phyloP scores from a whole-genome alignment of 2,797 vertebrate genomes.

The Heteromormyrus szaboi region DNA sequence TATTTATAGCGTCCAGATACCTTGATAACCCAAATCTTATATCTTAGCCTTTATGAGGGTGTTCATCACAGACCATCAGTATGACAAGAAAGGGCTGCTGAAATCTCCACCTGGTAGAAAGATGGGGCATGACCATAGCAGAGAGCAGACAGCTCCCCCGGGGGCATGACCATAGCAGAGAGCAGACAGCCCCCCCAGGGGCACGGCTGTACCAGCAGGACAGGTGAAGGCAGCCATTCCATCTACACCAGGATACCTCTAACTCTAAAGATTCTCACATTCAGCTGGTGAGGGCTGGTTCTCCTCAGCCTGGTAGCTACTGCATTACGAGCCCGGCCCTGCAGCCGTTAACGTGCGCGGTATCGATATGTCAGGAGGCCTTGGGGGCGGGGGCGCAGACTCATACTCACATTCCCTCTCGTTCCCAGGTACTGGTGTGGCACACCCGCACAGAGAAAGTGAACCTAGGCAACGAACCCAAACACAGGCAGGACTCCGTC shows the following conservation, averaged over 20 bases:
- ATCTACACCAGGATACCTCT: neutral
- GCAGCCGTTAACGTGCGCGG: neutral
- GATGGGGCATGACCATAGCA: neutral
- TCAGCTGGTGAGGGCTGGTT: neutral
- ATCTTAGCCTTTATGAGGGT: neutral
- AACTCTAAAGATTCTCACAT: neutral
- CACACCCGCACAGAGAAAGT: constrained; percentile 97
- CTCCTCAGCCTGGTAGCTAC: neutral
- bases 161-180: neutral
- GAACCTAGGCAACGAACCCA: constrained; percentile 86
- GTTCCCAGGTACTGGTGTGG: constrained; percentile 88
- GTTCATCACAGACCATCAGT: neutral
- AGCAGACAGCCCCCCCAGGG: neutral
- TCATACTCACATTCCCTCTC: constrained; percentile 13
- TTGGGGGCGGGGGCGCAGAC: neutral
- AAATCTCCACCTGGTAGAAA: neutral
- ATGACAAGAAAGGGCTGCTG: neutral
- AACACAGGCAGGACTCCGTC: constrained; percentile 80
- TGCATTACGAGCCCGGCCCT: neutral
- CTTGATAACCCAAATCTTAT: neutral
- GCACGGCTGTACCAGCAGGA: neutral
- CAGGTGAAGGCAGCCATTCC: neutral
- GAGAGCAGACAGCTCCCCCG: neutral
- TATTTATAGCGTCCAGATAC: neutral
- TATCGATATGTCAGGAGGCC: neutral